A percentile compares a stretch with the other conserved stretches of the same genome.
These are phyloP conservation scores for Hypotaenidia philippensis DNA, from an alignment of 2,797 vertebrate species.

Conservation along the genomic window DNA sequence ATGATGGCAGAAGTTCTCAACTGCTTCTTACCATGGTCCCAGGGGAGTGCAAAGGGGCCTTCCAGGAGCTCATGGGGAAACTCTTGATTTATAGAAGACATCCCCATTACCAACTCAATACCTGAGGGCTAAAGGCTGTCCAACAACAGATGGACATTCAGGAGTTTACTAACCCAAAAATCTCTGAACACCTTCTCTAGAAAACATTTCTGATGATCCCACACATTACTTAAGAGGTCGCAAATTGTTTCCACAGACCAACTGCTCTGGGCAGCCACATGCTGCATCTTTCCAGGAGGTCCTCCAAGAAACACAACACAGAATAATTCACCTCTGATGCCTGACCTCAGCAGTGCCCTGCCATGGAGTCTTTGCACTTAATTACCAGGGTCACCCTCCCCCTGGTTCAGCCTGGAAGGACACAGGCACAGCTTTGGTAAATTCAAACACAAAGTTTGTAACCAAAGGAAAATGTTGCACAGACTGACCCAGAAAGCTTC, in stretches of 20 bases:
- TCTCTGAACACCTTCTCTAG: not conserved
- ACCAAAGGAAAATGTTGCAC: not conserved
- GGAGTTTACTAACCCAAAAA: not conserved
- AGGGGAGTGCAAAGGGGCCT: not conserved
- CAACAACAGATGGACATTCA: not conserved
- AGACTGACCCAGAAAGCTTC: not conserved
- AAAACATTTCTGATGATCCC: not conserved
- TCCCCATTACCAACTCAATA: not conserved
- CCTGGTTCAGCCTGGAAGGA: not conserved
- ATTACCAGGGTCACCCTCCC: not conserved
- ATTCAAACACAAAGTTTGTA: not conserved
- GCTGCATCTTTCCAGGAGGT: not conserved
- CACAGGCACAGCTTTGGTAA: not conserved
- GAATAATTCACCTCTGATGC: not conserved
- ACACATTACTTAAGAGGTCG: not conserved
- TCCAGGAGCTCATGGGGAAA: not conserved
- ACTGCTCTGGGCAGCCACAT: not conserved
- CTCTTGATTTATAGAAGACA: not conserved
- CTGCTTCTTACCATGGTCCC: not conserved
- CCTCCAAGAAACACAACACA: not conserved
- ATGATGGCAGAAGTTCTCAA: not conserved
- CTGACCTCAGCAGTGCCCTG: not conserved
- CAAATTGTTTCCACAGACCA: not conserved
- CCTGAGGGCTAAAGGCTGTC: not conserved
- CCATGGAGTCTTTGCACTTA: not conserved